Percentiles rank a stretch among this genome's conserved stretches.
These are phyloP conservation scores for Apamea anceps DNA, from an alignment of 2,888 invertebrate genomes.

Conservation along the genomic window DNA sequence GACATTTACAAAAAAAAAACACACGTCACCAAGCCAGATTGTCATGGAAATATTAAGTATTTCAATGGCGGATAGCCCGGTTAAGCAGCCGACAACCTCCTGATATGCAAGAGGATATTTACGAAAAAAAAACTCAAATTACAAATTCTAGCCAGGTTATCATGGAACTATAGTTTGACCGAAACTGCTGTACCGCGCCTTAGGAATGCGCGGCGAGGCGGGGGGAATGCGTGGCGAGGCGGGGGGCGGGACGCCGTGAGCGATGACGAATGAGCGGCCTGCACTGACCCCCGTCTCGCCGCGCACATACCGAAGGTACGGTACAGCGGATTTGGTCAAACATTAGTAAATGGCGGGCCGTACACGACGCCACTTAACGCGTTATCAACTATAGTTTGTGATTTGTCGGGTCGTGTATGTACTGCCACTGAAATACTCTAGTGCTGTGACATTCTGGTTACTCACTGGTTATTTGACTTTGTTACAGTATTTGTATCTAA, in stretches of 20 bases:
- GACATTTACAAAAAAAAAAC: background rate
- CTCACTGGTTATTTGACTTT: background rate
- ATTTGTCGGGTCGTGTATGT: background rate
- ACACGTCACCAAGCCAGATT: background rate
- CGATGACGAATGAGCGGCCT: too few relatives aligned
- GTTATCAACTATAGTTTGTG: background rate
- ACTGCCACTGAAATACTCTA: background rate
- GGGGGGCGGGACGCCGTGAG: too few relatives aligned
- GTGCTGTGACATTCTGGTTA: background rate
- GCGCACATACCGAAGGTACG: too few relatives aligned
- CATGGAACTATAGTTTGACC: too few relatives aligned
- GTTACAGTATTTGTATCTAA: background rate
- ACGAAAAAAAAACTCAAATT: background rate
- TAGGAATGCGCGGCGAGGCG: too few relatives aligned
- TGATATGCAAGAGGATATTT: too few relatives aligned
- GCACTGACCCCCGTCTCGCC: too few relatives aligned
- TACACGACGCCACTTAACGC: background rate
- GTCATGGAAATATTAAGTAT: background rate
- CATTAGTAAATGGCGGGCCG: background rate
- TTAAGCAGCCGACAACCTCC: background rate
- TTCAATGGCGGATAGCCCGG: background rate
- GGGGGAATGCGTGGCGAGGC: too few relatives aligned
- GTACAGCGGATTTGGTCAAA: too few relatives aligned
- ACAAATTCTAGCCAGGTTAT: background rate
- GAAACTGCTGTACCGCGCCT: too few relatives aligned